Conservation (phyloP, 2,888 invertebrate species). For the Pammene aurita region DNA sequence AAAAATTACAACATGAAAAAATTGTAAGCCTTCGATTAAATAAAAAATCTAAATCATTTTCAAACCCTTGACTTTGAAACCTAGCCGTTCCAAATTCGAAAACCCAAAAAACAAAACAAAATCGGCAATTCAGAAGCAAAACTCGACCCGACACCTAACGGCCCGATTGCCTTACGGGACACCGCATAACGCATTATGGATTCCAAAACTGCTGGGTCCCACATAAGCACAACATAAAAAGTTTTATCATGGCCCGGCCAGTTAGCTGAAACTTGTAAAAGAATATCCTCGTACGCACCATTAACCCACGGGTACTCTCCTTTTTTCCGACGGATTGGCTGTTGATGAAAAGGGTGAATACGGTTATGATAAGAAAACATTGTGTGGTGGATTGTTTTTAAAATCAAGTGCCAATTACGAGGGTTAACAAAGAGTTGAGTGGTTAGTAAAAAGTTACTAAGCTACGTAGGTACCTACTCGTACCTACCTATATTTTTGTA, state of each 20-base stretch:
- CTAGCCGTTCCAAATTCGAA: too few species aligned
- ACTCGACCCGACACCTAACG: conserved; percentile 34
- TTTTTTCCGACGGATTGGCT: conserved; percentile 32
- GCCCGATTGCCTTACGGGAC: conserved; percentile 46
- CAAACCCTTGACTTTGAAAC: too few species aligned
- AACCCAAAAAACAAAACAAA: conserved; percentile 20
- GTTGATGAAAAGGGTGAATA: conserved; percentile 41
- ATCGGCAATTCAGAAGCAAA: conserved; percentile 21
- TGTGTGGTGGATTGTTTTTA: conserved; percentile 18
- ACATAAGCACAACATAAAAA: conserved; percentile 78
- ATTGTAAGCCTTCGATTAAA: too few species aligned
- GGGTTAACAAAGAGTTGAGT: too few species aligned
- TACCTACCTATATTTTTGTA: too few species aligned
- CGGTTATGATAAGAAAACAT: conserved; percentile 38
- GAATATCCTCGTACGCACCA: conserved; percentile 72
- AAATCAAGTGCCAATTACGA: conserved; percentile 13
- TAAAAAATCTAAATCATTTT: too few species aligned
- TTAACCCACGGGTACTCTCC: conserved; percentile 52
- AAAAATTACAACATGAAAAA: too few species aligned
- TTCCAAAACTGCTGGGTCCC: conserved; percentile 66
- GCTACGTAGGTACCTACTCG: too few species aligned
- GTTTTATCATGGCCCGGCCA: conserved; percentile 73
- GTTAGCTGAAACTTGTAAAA: conserved; percentile 69
- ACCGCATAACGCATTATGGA: conserved; percentile 61
- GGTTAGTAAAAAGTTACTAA: too few species aligned